These are phyloP conservation scores for Eucera pruinosa DNA, from an alignment of 2,888 invertebrate genomes.

Conservation along the genomic window DNA sequence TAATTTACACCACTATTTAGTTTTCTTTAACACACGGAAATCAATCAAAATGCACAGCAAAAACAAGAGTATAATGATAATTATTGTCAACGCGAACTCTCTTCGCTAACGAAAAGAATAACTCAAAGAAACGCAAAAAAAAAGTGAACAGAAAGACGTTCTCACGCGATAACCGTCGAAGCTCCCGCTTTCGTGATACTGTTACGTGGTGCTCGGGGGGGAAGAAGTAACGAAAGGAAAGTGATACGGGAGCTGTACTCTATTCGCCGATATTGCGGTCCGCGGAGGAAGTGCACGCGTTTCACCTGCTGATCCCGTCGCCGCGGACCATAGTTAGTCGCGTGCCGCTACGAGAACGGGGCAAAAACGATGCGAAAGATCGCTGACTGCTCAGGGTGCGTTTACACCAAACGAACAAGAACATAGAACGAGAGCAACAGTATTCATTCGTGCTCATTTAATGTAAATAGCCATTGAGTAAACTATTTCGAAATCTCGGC, in stretches of 20 bases:
- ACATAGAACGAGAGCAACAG: too few species aligned
- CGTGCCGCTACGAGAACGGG: conserved; percentile 70
- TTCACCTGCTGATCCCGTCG: conserved; percentile 78
- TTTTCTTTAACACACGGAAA: too few species aligned
- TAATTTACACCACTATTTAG: too few species aligned
- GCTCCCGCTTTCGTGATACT: conserved; percentile 60
- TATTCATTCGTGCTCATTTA: too few species aligned
- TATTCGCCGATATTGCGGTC: conserved; percentile 55
- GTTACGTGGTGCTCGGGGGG: conserved; percentile 58
- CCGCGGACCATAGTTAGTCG: conserved; percentile 77
- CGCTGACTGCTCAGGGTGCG: not conserved
- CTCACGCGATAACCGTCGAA: conserved; percentile 27
- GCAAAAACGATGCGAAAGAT: conserved; percentile 29
- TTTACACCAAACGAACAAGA: too few species aligned
- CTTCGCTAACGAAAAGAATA: too few species aligned
- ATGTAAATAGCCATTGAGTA: too few species aligned
- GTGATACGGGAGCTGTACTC: conserved; percentile 63
- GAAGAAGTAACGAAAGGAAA: conserved; percentile 61
- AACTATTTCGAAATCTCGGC: too few species aligned
- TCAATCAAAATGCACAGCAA: too few species aligned
- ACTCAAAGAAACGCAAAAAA: not conserved
- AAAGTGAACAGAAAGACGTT: conserved; percentile 1
- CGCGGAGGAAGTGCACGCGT: conserved; percentile 78
- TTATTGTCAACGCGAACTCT: too few species aligned
- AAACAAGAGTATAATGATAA: too few species aligned